These are phyloP conservation scores for Azorinus chamasolen DNA, from an alignment of 2,888 invertebrate genomes.

Conservation along the genomic window DNA sequence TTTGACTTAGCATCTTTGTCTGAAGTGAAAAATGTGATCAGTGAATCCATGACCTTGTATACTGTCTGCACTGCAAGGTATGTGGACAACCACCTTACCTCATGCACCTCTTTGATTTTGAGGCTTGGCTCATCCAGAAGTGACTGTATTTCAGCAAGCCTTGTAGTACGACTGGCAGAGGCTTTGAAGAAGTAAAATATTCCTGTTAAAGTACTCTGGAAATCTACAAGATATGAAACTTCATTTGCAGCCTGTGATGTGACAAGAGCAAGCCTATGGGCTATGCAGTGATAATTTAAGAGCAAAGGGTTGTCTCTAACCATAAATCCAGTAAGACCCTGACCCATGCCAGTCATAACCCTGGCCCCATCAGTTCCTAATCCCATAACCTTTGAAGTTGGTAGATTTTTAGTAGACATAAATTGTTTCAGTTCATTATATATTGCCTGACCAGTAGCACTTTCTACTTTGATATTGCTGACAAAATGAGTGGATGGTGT, in stretches of 20 bases:
- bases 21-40: slow-evolving; percentile 14
- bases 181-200: slow-evolving; percentile 15
- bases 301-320: too few relatives aligned
- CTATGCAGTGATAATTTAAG: too few relatives aligned
- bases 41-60: slow-evolving; percentile 20
- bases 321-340: slow-evolving; percentile 15
- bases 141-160: slow-evolving; percentile 27
- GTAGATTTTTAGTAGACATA: neutral
- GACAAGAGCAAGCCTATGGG: too few relatives aligned
- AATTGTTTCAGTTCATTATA: neutral
- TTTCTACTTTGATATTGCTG: too few relatives aligned
- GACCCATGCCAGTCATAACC: neutral
- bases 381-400: slow-evolving; percentile 6
- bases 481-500: slow-evolving; percentile 4
- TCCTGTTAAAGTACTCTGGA: too few relatives aligned
- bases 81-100: slow-evolving; percentile 28
- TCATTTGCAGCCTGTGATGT: slow-evolving; percentile 23
- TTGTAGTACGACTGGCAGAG: slow-evolving; percentile 12
- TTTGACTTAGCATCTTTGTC: slow-evolving; percentile 36
- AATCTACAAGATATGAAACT: too few relatives aligned
- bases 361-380: slow-evolving; percentile 11
- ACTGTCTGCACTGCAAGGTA: slow-evolving; percentile 30
- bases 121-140: slow-evolving; percentile 17
- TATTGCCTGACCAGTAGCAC: neutral
- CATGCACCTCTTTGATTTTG: slow-evolving; percentile 22